A percentile compares a stretch with the other conserved stretches of the same genome.
Conservation (phyloP, 2,797 vertebrate species). For the Pelodytes ibericus region DNA sequence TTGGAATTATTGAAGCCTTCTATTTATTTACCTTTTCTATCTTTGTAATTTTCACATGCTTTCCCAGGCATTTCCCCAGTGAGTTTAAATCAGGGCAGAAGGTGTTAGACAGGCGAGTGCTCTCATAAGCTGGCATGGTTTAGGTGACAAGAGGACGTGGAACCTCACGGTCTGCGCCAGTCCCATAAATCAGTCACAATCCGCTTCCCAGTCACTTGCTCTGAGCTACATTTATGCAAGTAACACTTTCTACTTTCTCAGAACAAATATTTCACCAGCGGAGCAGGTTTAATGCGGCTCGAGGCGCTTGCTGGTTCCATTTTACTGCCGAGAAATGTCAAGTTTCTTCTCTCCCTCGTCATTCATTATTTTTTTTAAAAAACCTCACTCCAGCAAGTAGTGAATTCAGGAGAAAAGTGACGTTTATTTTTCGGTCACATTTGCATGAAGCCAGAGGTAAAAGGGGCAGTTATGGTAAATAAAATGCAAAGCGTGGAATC, state of each 20-base stretch:
- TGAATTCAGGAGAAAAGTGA: not conserved
- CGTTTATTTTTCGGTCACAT: not conserved
- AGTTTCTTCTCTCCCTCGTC: slow-evolving; percentile 9
- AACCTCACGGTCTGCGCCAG: not conserved
- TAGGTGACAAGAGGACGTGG: slow-evolving; percentile 13
- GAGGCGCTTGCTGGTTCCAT: slow-evolving; percentile 35
- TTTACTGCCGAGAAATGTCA: slow-evolving; percentile 29
- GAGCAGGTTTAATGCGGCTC: slow-evolving; percentile 28
- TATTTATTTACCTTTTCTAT: too few relatives aligned
- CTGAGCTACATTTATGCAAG: not conserved
- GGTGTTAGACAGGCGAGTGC: not conserved
- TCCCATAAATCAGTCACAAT: slow-evolving; percentile 38
- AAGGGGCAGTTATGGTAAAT: slow-evolving; percentile 22
- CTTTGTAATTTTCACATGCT: not conserved
- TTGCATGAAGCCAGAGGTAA: slow-evolving; percentile 11
- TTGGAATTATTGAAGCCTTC: too few relatives aligned
- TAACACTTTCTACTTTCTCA: not conserved
- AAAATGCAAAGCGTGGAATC: not conserved
- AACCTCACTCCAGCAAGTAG: not conserved
- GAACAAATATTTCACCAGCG: not conserved
- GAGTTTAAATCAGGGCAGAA: slow-evolving; percentile 5
- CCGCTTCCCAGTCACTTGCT: not conserved
- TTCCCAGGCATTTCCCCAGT: not conserved
- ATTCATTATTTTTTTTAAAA: slow-evolving; percentile 22
- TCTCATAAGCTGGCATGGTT: not conserved